Conservation (phyloP, 1,140 invertebrate genomes). For the Scaptomyza hsui region DNA sequence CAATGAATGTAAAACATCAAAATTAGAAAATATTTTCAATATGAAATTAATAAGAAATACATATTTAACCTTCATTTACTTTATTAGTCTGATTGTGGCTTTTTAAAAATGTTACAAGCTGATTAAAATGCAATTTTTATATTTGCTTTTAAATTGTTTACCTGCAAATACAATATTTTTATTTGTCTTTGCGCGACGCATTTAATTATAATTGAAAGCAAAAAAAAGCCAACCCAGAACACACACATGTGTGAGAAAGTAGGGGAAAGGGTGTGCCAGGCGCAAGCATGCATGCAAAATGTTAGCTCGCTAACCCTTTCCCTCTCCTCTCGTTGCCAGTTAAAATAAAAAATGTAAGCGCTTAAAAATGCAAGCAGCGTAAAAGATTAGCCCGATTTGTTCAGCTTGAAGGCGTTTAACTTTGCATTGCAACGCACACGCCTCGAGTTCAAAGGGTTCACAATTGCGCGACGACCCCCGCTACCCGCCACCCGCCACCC, state of each 20-base stretch:
- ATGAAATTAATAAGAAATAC: no score
- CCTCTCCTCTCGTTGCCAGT: neutral
- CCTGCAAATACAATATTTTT: constrained; percentile 46
- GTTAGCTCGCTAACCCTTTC: constrained; percentile 12
- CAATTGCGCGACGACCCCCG: neutral
- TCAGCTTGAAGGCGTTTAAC: constrained; percentile 66
- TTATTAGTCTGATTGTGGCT: constrained; percentile 5
- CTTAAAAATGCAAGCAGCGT: constrained; percentile 80
- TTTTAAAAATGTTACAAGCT: constrained; percentile 4
- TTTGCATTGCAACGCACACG: constrained; percentile 49
- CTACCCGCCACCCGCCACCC: no score
- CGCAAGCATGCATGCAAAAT: constrained; percentile 65
- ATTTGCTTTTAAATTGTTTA: constrained; percentile 33
- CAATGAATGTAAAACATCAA: no score
- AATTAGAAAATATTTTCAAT: no score
- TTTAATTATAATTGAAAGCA: constrained; percentile 64
- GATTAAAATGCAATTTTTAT: constrained; percentile 46
- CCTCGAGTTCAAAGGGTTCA: constrained; percentile 71
- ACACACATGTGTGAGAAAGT: constrained; percentile 30
- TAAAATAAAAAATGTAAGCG: constrained; percentile 25
- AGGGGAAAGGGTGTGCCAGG: no score
- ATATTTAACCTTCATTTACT: no score
- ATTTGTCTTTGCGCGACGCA: constrained; percentile 42
- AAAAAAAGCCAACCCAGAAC: constrained; percentile 16
- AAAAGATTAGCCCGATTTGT: constrained; percentile 82